Conservation (phyloP, 2,797 vertebrate genomes). For the Oceanodroma leucorhoa region DNA sequence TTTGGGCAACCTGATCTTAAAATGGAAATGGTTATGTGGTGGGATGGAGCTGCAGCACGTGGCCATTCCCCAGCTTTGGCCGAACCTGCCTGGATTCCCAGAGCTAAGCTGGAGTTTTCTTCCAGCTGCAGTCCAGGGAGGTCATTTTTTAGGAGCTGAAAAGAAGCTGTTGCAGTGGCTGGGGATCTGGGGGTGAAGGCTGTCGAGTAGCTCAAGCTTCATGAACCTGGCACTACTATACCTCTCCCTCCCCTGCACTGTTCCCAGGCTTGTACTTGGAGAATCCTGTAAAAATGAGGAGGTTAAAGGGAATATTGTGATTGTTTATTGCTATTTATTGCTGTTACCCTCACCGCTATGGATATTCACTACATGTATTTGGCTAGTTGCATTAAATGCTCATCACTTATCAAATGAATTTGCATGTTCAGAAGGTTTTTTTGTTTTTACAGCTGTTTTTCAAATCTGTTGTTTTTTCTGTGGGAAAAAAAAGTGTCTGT, state of each 20-base stretch:
- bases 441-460: not conserved
- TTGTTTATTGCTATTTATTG: not conserved
- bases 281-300: not conserved
- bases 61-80: not conserved
- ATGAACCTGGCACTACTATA: not conserved
- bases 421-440: not conserved
- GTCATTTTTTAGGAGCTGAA: not conserved
- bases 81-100: not conserved
- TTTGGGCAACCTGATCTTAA: not conserved
- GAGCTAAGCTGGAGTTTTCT: not conserved
- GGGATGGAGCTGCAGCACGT: not conserved
- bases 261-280: not conserved
- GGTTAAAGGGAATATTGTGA: not conserved
- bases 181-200: not conserved
- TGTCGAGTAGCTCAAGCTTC: not conserved
- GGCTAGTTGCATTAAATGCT: not conserved
- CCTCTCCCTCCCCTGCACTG: not conserved
- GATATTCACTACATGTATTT: not conserved
- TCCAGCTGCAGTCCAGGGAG: not conserved
- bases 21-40: not conserved
- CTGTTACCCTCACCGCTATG: not conserved
- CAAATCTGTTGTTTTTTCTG: not conserved
- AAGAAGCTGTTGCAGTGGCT: not conserved
- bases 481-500: not conserved
- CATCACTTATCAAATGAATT: not conserved